Evolutionary conservation across 2,797 vertebrate genomes (phyloP), one percentile per base, ranked within the genome.

Genomic region (Anas bernieri): DNA sequence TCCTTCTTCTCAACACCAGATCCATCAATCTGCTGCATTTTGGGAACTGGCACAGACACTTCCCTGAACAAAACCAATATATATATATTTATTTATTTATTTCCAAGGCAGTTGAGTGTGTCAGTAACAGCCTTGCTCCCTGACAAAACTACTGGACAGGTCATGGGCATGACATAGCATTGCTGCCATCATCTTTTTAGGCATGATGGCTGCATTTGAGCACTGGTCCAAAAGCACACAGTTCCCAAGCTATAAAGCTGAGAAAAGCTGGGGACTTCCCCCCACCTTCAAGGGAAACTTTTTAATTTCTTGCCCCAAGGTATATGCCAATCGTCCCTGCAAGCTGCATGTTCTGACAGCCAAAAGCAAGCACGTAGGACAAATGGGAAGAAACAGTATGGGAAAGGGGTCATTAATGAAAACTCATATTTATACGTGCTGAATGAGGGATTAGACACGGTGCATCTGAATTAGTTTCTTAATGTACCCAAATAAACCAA

Each of bases 261-360:
- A 46, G 70, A 43, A 55, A 81, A 67, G 8, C 0, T 43, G 4
- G 5, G 6, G 2, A 43, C 2, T 4, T 8, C 55, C 37, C 26
- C 2, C 5, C 4, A 0, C 5, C n/a, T 85, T 12, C 33, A 78
- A 56, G 25, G 28, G 45, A 56, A 75, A 31, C 1, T n/a, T 61
- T 64, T 52, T 22, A 3, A 8, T n/a, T 33, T 68, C 39, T 87
- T 77, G 17, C 14, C 43, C 50, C 21, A 63, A 3, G 7, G 70
- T 17, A 43, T 5, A 28, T 7, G 23, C 4, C 35, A 56, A 22
- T 28, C 31, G 14, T 28, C 33, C 12, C 35, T 70, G 48, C 26
- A 58, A 67, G n/a, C 21, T 48, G 4, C 8, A 13, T 46, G 20
- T 43, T 74, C 76, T 72, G 55, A 21, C 45, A 94, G 35, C 20